A percentile compares a stretch with the other conserved stretches of the same genome.
Evolutionary conservation across 2,797 vertebrate species (phyloP).

Genomic region (Rhynchotus rufescens): DNA sequence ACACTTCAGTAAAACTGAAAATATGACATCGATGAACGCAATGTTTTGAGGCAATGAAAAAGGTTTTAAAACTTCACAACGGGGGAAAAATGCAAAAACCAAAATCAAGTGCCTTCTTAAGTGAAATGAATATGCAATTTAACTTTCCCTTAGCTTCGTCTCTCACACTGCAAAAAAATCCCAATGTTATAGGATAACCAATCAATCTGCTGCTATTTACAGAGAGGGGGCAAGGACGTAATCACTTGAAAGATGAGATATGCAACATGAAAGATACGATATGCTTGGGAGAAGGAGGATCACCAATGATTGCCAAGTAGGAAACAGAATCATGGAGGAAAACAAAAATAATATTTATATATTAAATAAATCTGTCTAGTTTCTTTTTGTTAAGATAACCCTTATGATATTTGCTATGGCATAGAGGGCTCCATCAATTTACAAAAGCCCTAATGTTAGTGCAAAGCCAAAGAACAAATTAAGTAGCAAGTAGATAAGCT

Average conservation of each 20-base stretch:
- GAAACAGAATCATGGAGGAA: background rate
- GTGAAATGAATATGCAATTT: background rate
- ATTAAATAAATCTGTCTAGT: background rate
- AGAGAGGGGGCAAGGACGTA: background rate
- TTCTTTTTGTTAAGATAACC: background rate
- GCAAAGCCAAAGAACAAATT: conserved; percentile 6
- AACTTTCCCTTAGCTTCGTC: background rate
- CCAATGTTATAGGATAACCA: background rate
- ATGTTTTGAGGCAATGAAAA: background rate
- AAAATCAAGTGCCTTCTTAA: background rate
- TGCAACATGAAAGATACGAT: background rate
- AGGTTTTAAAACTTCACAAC: background rate
- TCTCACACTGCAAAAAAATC: background rate
- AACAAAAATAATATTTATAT: background rate
- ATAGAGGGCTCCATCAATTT: background rate
- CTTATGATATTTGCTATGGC: background rate
- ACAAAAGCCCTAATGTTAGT: background rate
- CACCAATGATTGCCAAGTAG: background rate
- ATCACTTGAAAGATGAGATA: background rate
- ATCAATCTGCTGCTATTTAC: background rate
- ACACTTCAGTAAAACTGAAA: background rate
- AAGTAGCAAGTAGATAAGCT: conserved; percentile 21
- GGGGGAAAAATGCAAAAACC: background rate
- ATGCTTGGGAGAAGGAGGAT: background rate
- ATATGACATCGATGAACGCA: background rate